These are phyloP conservation scores for Sander vitreus DNA, from an alignment of 2,113 vertebrate species.

Conservation along the genomic window DNA sequence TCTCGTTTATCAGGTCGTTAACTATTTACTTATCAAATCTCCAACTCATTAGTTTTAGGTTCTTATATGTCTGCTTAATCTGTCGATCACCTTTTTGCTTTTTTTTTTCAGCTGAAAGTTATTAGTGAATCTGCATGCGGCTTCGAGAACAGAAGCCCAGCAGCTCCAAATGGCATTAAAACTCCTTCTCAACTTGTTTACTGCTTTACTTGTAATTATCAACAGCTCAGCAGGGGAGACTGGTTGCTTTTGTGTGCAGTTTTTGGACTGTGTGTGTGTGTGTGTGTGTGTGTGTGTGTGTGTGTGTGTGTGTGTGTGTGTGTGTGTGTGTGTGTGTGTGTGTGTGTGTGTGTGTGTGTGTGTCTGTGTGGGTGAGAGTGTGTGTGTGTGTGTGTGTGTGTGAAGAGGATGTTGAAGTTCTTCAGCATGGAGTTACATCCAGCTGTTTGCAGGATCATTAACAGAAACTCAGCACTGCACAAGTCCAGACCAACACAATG, in stretches of 20 bases:
- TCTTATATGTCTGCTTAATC: slow-evolving; percentile 20
- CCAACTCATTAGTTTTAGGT: neutral
- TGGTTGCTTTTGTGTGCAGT: slow-evolving; percentile 23
- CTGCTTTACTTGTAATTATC: slow-evolving; percentile 72
- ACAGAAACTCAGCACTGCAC: slow-evolving; percentile 20
- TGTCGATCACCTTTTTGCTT: neutral
- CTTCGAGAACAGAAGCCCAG: slow-evolving; percentile 45
- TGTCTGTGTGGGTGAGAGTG: slow-evolving; percentile 30
- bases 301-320: slow-evolving; percentile 4
- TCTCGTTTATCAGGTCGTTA: slow-evolving; percentile 37
- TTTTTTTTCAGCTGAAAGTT: slow-evolving; percentile 27
- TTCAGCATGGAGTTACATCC: slow-evolving; percentile 42
- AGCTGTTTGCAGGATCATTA: slow-evolving; percentile 62
- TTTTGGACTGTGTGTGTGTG: slow-evolving; percentile 10
- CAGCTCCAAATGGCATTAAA: slow-evolving; percentile 46
- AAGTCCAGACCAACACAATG: neutral
- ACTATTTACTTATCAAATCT: slow-evolving; percentile 43
- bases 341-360: slow-evolving; percentile 16
- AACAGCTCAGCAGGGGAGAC: slow-evolving; percentile 61
- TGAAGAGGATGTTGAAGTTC: slow-evolving; percentile 12
- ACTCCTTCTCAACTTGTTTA: slow-evolving; percentile 43
- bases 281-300: slow-evolving; percentile 17
- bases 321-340: slow-evolving; percentile 29
- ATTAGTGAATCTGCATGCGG: slow-evolving; percentile 51
- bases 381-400: slow-evolving; percentile 18